Evolutionary conservation across 2,797 vertebrate species (phyloP), one percentile per base, ranked within the genome.

Genomic region (Channallabes apus): DNA sequence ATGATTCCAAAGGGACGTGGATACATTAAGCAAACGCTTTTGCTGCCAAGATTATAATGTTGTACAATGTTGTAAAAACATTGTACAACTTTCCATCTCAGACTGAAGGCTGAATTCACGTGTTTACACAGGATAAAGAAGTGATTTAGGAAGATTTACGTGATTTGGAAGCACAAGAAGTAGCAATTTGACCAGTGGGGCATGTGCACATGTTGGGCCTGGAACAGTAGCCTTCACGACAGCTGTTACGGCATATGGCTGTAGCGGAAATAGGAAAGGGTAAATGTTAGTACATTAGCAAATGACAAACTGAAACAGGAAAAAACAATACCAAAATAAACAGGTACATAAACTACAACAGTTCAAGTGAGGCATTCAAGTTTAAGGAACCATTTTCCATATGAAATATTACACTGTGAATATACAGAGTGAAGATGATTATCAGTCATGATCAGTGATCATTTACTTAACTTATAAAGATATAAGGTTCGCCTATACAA

Each of bases 121-220:
- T 29, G 29, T 65, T 67, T 54, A 80, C 41, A 65, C n/a, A 65
- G 14, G 17, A 65, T 51, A 80, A 62, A 80, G 41, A 65, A 80
- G 17, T 51, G n/a, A 46, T 80, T 80, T 51, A 65, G 11, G n/a
- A 32, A 59, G 35, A 89, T 94, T 93, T 90, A 96, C 95, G 92
- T 93, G 88, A 90, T 58, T 92, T 92, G 0, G 90, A 87, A 56
- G 91, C 91, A 0, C 95, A 96, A 89, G 90, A 94, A 18, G 95
- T 91, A 3, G 95, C 94, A 4, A 95, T 94, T 0, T 94, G 94
- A 18, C 96, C 95, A 0, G 92, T 94, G 22, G 93, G 90, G 56
- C 95, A 96, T 0, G 94, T 93, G 80, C 96, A 96, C 93, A 96
- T 94, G 88, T 96, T 96, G 14, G 96, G 95, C 46, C 95, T 92